Conservation (phyloP, 2,113 vertebrate genomes). For the Catharus bicknelli region DNA sequence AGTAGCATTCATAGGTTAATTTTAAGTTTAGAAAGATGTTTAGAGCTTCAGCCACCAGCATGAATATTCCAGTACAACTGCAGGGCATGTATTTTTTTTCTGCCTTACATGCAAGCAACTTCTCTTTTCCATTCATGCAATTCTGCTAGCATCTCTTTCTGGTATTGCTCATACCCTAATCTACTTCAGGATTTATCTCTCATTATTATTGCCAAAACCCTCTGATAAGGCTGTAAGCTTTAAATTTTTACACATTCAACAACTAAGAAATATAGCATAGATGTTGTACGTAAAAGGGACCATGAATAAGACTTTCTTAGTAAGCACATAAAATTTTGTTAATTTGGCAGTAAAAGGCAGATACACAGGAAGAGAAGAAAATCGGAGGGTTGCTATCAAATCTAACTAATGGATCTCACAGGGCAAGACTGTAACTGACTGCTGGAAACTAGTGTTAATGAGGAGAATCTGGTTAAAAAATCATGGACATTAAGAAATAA, state of each 20-base stretch:
- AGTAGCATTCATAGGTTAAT: not conserved
- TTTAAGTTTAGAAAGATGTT: not conserved
- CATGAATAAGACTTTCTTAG: slow-evolving; percentile 18
- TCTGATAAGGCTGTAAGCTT: slow-evolving; percentile 18
- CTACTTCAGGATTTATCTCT: slow-evolving; percentile 35
- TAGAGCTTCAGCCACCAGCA: not conserved
- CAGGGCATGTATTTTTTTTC: not conserved
- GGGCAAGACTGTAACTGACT: not conserved
- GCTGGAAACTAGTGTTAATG: not conserved
- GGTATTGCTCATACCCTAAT: not conserved
- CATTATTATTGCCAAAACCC: slow-evolving; percentile 25
- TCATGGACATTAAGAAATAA: not conserved
- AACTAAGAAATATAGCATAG: slow-evolving; percentile 54
- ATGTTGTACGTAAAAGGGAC: not conserved
- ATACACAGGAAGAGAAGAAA: not conserved
- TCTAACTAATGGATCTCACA: not conserved
- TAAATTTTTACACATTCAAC: slow-evolving; percentile 28
- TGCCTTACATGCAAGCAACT: not conserved
- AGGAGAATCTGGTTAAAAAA: not conserved
- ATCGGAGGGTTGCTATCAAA: not conserved
- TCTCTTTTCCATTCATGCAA: slow-evolving; percentile 20
- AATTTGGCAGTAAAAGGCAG: slow-evolving; percentile 2
- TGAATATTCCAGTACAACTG: not conserved
- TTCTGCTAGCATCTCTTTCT: not conserved
- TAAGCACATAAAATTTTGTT: slow-evolving; percentile 46